Conservation (phyloP, 2,113 vertebrate species). For the Calidris pugnax region DNA sequence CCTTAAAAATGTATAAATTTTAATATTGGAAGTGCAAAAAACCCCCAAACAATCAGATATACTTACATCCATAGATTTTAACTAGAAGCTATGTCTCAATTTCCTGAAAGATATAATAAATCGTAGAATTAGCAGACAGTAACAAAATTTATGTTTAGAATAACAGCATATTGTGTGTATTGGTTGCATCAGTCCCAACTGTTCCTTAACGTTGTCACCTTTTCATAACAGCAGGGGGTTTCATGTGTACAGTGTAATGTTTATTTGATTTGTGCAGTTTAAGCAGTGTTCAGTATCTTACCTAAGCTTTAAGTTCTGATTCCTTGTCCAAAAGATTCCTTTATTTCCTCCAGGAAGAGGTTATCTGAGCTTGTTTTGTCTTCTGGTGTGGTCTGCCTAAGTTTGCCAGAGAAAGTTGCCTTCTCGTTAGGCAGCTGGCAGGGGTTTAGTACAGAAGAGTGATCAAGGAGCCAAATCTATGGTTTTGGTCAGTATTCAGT, state of each 20-base stretch:
- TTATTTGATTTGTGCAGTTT: neutral
- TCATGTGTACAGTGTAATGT: neutral
- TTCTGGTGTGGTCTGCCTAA: neutral
- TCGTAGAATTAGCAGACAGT: neutral
- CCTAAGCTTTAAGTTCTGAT: neutral
- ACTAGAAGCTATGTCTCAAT: neutral
- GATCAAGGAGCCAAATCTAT: neutral
- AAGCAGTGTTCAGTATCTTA: neutral
- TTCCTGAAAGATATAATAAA: neutral
- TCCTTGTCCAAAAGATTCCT: neutral
- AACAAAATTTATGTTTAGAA: neutral
- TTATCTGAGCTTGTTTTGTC: neutral
- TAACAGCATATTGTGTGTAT: neutral
- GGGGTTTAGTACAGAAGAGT: neutral
- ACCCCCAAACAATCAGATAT: accelerated
- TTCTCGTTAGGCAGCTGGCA: neutral
- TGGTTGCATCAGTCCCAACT: neutral
- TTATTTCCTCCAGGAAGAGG: neutral
- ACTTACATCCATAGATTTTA: no score
- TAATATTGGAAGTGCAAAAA: neutral
- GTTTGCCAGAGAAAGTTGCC: neutral
- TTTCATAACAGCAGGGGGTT: neutral
- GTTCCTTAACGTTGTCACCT: neutral
- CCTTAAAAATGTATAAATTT: neutral
- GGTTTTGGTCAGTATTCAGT: neutral